A percentile compares a stretch with the other conserved stretches of the same genome.
phyloP scores from a whole-genome alignment of 2,113 vertebrate species.

The Pituophis catenifer region DNA sequence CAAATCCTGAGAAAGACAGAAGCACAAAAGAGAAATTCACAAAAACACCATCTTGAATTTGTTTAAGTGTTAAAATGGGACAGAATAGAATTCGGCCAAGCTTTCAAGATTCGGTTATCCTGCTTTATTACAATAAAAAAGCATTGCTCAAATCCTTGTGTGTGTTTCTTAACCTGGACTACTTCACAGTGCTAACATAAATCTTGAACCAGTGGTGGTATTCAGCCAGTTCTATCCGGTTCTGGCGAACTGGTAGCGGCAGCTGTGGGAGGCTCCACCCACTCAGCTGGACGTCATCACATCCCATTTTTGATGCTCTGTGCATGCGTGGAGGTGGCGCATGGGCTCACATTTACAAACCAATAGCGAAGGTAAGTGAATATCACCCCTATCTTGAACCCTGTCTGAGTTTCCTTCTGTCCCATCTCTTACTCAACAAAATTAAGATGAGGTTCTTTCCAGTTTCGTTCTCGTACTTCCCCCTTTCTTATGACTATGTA shows the following conservation, averaged over 20 bases:
- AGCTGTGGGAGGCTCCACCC: no score
- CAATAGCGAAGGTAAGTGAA: no score
- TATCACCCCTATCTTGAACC: not conserved
- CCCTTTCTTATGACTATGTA: not conserved
- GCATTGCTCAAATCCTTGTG: not conserved
- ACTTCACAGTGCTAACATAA: not conserved
- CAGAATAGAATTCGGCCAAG: not conserved
- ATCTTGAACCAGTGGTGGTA: not conserved
- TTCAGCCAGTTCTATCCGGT: no score
- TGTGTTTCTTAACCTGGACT: not conserved
- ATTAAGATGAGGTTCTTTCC: not conserved
- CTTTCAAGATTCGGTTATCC: not conserved
- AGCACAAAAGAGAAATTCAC: not conserved
- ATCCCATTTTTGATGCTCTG: no score
- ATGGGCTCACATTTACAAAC: no score
- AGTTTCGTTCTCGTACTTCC: not conserved
- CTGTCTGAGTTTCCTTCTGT: not conserved
- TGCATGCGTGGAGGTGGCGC: no score
- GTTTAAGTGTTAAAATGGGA: not conserved
- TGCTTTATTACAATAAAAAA: not conserved
- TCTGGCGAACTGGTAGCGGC: no score
- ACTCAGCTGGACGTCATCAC: no score
- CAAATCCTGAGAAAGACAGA: not conserved
- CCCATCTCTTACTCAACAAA: not conserved
- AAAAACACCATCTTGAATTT: not conserved